Evolutionary conservation across 2,888 invertebrate genomes (phyloP).

Genomic region (Alloplasta piceator): DNA sequence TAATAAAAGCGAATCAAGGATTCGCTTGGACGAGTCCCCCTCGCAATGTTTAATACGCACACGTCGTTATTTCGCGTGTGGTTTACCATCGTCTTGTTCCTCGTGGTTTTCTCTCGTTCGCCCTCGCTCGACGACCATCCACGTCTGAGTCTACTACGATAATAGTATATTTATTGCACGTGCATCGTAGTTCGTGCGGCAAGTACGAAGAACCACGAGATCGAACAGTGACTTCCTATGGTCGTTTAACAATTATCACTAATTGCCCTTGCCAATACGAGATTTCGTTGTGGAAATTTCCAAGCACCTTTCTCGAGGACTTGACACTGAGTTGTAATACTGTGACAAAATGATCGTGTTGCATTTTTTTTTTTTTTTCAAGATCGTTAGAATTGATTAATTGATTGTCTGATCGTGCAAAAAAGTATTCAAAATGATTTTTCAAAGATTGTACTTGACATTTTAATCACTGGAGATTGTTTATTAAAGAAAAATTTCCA

Average conservation of each 20-base stretch:
- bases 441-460: too few species aligned
- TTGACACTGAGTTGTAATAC: too few species aligned
- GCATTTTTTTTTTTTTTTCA: too few species aligned
- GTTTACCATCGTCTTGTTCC: constrained; percentile 11
- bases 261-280: constrained; percentile 37
- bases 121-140: constrained; percentile 6
- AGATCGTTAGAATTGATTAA: too few species aligned
- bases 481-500: too few species aligned
- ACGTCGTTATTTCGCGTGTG: constrained; percentile 4
- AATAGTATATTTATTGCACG: constrained; percentile 49
- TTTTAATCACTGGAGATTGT: too few species aligned
- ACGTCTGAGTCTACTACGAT: constrained; percentile 14
- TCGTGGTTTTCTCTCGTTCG: constrained; percentile 1
- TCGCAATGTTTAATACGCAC: constrained; percentile 13
- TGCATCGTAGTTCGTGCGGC: constrained; percentile 44
- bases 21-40: constrained; percentile 51
- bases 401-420: too few species aligned
- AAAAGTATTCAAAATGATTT: too few species aligned
- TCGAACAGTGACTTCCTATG: constrained; percentile 20
- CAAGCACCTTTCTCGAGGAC: too few species aligned
- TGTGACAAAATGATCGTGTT: too few species aligned
- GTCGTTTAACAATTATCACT: constrained; percentile 43
- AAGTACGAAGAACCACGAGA: constrained; percentile 20
- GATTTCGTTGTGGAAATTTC: constrained; percentile 33
- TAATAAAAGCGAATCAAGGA: constrained; percentile 37